Base-by-base conservation (phyloP, 2,797 vertebrate species). In the Manis javanica region DNA sequence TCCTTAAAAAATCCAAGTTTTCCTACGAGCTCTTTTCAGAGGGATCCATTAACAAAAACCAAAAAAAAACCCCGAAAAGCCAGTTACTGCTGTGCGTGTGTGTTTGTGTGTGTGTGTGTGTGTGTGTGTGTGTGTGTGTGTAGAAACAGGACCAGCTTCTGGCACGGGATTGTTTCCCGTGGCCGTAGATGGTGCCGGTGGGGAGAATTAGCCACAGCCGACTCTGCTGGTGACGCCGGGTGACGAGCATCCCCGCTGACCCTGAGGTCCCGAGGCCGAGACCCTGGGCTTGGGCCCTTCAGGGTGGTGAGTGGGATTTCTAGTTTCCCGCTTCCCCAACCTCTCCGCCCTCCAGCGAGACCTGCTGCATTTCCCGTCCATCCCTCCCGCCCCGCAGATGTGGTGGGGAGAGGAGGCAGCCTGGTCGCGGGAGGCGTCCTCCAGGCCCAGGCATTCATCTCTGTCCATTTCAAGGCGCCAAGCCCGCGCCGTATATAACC, bases 391-490 rank as follows among this genome's bases (percentile, higher is more conserved):
- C 85, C 39, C 11, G 18, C 66, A 83, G 59, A 19, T 29, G 24
- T 0, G 1, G 42, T 46, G 6, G 18, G 51, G n/a, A 82, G 66
- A 77, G 23, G 42, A 51, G 78, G 96, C 94, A 61, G 83, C 82
- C 94, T 61, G 0, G n/a, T 31, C 46, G 19, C 4, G 3, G 34
- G 78, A 87, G 64, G 94, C 92, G 29, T 79, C 85, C 90, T 95
- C 82, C 92, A 81, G 95, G 94, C 97, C 90, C 31, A 88, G 85
- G 81, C 94, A 2, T 95, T 92, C 74, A 9, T 94, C 94, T 97
- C 88, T 77, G 97, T 97, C 96, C 97, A 55, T 97, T 97, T 95
- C 97, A 59, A 92, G 90, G 97, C 91, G n/a, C 79, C 34, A 21
- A 94, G 86, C 71, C 96, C 34, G 82, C 11, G 83, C 94, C 97